Percentiles rank a stretch among this genome's conserved stretches.
phyloP scores from a whole-genome alignment of 2,797 vertebrate genomes.

The Falco peregrinus region DNA sequence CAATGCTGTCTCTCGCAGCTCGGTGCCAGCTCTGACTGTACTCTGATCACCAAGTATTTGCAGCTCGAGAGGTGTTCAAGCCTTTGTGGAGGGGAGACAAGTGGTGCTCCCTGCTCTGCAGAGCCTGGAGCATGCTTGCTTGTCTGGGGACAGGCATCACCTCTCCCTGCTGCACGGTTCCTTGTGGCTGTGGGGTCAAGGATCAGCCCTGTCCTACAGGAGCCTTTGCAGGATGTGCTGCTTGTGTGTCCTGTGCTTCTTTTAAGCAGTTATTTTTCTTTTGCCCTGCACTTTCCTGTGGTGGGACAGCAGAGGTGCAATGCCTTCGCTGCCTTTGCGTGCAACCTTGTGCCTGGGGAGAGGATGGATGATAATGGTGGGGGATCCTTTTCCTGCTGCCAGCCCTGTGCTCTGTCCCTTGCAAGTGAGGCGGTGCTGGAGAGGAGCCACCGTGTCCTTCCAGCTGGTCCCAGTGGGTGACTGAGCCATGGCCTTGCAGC shows the following conservation, averaged over 20 bases:
- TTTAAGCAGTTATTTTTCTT: background rate
- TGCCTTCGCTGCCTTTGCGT: background rate
- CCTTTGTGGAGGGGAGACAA: rapidly evolving
- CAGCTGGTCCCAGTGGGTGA: rapidly evolving
- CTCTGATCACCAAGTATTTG: background rate
- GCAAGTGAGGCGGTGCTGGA: background rate
- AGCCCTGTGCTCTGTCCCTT: background rate
- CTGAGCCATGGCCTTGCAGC: background rate
- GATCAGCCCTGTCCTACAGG: background rate
- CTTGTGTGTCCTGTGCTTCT: rapidly evolving
- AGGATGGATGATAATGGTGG: rapidly evolving
- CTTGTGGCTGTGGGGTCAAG: background rate
- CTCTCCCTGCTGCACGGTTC: rapidly evolving
- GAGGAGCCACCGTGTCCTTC: rapidly evolving
- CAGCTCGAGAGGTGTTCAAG: background rate
- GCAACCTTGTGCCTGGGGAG: rapidly evolving
- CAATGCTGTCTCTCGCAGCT: rapidly evolving
- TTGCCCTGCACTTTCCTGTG: rapidly evolving
- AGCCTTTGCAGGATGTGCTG: rapidly evolving
- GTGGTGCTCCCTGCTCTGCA: background rate
- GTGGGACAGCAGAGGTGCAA: background rate
- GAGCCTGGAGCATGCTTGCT: rapidly evolving
- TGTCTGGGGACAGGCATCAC: rapidly evolving
- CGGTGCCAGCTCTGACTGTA: background rate
- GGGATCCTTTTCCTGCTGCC: background rate